These are phyloP conservation scores for Xylocopa sonorina DNA, from an alignment of 1,140 invertebrate species.

Conservation along the genomic window DNA sequence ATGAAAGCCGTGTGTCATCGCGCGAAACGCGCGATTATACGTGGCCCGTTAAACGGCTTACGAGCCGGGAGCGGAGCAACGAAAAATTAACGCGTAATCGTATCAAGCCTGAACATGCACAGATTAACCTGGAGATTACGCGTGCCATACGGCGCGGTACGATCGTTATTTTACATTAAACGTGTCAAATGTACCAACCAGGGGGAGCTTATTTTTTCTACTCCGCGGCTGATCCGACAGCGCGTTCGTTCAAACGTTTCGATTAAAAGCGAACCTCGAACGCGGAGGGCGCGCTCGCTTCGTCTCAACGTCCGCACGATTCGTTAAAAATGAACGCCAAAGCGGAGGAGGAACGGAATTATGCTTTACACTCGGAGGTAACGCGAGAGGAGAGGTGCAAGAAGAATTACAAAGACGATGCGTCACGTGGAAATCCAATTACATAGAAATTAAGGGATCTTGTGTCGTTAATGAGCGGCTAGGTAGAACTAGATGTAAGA, in stretches of 20 bases:
- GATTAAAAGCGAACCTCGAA: background rate
- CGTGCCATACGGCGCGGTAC: background rate
- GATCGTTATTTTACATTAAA: slow-evolving; percentile 12
- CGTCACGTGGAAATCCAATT: slow-evolving; percentile 24
- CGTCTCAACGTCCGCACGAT: background rate
- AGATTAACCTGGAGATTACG: slow-evolving; percentile 14
- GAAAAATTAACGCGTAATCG: slow-evolving; percentile 5
- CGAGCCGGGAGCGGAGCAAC: background rate
- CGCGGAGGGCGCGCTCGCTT: no score
- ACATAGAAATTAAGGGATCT: slow-evolving; percentile 6
- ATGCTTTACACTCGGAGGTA: background rate
- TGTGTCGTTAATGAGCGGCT: background rate
- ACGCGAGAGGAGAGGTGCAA: background rate
- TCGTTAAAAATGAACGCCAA: background rate
- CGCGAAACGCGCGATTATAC: background rate
- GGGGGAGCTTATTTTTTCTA: background rate
- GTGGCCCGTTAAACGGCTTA: background rate
- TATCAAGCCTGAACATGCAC: background rate
- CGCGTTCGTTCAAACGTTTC: slow-evolving; percentile 18
- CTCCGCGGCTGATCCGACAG: background rate
- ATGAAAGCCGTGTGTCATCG: background rate
- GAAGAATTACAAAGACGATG: background rate
- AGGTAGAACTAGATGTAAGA: no score
- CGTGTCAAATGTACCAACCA: background rate
- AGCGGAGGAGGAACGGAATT: background rate